Conservation (phyloP, 1,140 invertebrate genomes). For the Drosophila kohkoa region DNA sequence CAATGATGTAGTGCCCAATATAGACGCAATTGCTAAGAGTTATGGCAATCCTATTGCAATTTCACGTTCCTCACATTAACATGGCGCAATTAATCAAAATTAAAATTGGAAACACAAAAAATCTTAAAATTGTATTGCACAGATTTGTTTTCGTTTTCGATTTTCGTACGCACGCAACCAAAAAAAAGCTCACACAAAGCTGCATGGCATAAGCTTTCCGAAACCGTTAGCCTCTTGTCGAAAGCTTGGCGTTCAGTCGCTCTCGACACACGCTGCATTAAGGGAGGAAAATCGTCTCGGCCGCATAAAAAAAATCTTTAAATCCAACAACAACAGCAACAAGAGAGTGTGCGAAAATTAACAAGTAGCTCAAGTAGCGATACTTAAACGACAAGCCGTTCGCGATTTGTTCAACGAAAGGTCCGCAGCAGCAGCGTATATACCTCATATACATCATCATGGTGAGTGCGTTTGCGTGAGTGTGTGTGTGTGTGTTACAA, state of each 20-base stretch:
- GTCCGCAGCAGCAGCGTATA: slow-evolving; percentile 53
- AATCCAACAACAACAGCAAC: too few species aligned
- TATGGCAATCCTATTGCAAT: slow-evolving; percentile 11
- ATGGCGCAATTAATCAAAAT: slow-evolving; percentile 37
- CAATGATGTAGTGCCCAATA: slow-evolving; percentile 27
- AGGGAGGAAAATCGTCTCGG: slow-evolving; percentile 61
- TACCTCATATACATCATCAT: slow-evolving; percentile 74
- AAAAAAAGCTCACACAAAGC: slow-evolving; percentile 50
- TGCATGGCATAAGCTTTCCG: slow-evolving; percentile 54
- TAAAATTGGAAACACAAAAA: slow-evolving; percentile 2
- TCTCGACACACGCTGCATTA: slow-evolving; percentile 64
- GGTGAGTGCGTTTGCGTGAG: slow-evolving; percentile 57
- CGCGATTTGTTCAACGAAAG: slow-evolving; percentile 64
- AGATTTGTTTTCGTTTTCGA: slow-evolving; percentile 3
- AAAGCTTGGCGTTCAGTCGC: slow-evolving; percentile 73
- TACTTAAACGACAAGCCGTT: slow-evolving; percentile 41
- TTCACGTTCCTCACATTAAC: background rate
- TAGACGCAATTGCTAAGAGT: slow-evolving; percentile 25
- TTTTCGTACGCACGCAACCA: slow-evolving; percentile 11
- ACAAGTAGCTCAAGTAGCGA: slow-evolving; percentile 30
- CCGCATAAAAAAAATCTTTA: slow-evolving; percentile 17
- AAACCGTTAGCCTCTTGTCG: slow-evolving; percentile 70
- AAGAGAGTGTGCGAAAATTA: slow-evolving; percentile 8
- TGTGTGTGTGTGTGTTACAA: slow-evolving; percentile 22
- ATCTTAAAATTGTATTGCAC: slow-evolving; percentile 4